A percentile compares a stretch with the other conserved stretches of the same genome.
These are phyloP conservation scores for Sminthopsis crassicaudata DNA, from an alignment of 2,113 vertebrate genomes.

Conservation along the genomic window DNA sequence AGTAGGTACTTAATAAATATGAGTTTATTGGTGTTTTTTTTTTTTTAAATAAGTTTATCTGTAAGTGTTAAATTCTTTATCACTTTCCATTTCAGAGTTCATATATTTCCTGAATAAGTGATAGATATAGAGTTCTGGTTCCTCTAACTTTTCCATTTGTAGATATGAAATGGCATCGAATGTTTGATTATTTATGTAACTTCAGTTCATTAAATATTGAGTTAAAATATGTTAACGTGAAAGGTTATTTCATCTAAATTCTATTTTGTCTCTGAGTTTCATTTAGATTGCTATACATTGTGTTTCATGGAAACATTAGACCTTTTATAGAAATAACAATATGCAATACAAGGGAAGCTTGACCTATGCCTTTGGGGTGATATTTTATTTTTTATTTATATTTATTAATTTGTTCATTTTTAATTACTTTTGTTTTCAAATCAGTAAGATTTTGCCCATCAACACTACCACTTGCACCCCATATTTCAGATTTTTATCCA, in stretches of 20 bases:
- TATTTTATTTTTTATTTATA: neutral
- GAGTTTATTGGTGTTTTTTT: neutral
- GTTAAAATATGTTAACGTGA: slow-evolving; percentile 50
- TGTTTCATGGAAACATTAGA: slow-evolving; percentile 61
- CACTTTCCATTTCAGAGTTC: slow-evolving; percentile 50
- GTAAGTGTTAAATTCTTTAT: slow-evolving; percentile 51
- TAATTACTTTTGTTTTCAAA: neutral
- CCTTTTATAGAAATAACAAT: slow-evolving; percentile 49
- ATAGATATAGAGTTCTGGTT: slow-evolving; percentile 36
- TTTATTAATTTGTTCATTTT: neutral
- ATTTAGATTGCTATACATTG: slow-evolving; percentile 50
- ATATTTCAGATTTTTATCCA: neutral
- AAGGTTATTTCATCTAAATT: slow-evolving; percentile 55
- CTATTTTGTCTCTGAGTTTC: slow-evolving; percentile 56
- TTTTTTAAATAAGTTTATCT: neutral
- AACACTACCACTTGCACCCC: neutral
- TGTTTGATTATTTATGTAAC: slow-evolving; percentile 49
- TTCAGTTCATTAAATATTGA: slow-evolving; percentile 57
- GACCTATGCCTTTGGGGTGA: slow-evolving; percentile 50
- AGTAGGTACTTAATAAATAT: neutral
- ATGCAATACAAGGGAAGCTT: slow-evolving; percentile 34
- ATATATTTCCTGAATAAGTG: slow-evolving; percentile 35
- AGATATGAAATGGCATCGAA: slow-evolving; percentile 39
- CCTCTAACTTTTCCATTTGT: slow-evolving; percentile 29
- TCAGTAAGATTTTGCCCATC: neutral